These are phyloP conservation scores for Contarinia nasturtii DNA, from an alignment of 1,140 invertebrate genomes.

Conservation along the genomic window DNA sequence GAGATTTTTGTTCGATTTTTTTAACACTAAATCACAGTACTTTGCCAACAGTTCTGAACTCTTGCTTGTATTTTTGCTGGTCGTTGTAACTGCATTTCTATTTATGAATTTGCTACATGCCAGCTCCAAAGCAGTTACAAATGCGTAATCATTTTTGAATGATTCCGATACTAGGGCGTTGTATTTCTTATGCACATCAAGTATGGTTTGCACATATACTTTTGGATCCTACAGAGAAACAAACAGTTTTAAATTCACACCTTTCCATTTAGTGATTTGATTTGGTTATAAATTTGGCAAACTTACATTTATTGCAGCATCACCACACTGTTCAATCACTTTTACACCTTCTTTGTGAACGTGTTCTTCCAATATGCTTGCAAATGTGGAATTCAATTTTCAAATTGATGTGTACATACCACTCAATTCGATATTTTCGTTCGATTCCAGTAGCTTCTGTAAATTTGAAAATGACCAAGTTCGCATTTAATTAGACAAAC, in stretches of 20 bases:
- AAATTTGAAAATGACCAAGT: neutral
- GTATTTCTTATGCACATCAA: slow-evolving; percentile 97
- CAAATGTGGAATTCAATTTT: slow-evolving; percentile 79
- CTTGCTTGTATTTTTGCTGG: slow-evolving; percentile 78
- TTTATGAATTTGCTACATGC: slow-evolving; percentile 97
- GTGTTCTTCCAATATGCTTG: slow-evolving; percentile 74
- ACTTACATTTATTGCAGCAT: slow-evolving; percentile 48
- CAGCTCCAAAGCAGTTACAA: slow-evolving; percentile 91
- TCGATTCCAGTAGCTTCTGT: slow-evolving; percentile 83
- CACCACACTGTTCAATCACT: slow-evolving; percentile 83
- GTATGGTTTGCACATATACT: slow-evolving; percentile 89
- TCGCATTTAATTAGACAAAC: neutral
- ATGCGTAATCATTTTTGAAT: slow-evolving; percentile 93
- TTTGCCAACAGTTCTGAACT: slow-evolving; percentile 92
- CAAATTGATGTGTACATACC: slow-evolving; percentile 92
- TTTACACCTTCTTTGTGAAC: slow-evolving; percentile 82
- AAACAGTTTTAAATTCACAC: too few species aligned
- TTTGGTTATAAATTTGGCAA: slow-evolving; percentile 4
- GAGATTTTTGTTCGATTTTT: slow-evolving; percentile 96
- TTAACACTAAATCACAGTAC: slow-evolving; percentile 93
- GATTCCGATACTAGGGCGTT: slow-evolving; percentile 81
- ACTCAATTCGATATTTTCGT: slow-evolving; percentile 88
- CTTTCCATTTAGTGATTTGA: neutral
- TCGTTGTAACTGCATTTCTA: slow-evolving; percentile 78
- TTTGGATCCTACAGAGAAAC: slow-evolving; percentile 67